Evolutionary conservation across 2,797 vertebrate species (phyloP), one percentile per base, ranked within the genome.

Genomic region (Scomberomorus guttatus): DNA sequence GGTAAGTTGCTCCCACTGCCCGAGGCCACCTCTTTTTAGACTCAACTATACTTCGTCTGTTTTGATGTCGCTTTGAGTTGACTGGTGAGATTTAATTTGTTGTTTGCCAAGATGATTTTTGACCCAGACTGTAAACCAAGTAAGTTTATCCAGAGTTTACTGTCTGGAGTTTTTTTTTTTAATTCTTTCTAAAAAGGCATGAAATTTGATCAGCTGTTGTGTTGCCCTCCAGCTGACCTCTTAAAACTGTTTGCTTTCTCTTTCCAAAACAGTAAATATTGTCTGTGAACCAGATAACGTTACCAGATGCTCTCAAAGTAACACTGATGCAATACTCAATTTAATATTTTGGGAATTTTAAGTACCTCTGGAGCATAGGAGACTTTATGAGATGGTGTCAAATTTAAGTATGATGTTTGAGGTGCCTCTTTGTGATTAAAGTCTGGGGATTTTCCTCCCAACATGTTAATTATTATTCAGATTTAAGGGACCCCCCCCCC

Each of bases 201-300:
- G 72, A 54, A 57, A 87, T 80, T 7, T 72, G 71, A 85, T 82
- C 50, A 81, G 78, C 71, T 85, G 78, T 58, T 79, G 39, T 55
- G 15, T 76, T 85, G 59, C 17, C 63, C 81, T 48, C 22, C 17
- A 37, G 54, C 46, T 14, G 75, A 88, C 81, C 72, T 81, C 18
- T 54, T 63, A 13, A 72, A 77, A 69, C 14, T 37, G 27, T 81
- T 75, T 73, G 7, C 5, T 6, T 58, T 72, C 69, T 60, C 18
- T 87, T 66, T 44, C 29, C 63, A 59, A 72, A 77, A 75, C 57
- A 81, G 24, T 22, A 57, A 3, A 25, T 50, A 20, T 1, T 72
- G 15, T 58, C 20, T 75, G 44, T 37, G 48, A 81, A 71, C 27
- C 29, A 66, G 27, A 60, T 27, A n/a, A n/a, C n/a, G n/a, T n/a